Evolutionary conservation across 2,888 invertebrate genomes (phyloP), one percentile per base, ranked within the genome.

Genomic region (Habroteleia sp.): DNA sequence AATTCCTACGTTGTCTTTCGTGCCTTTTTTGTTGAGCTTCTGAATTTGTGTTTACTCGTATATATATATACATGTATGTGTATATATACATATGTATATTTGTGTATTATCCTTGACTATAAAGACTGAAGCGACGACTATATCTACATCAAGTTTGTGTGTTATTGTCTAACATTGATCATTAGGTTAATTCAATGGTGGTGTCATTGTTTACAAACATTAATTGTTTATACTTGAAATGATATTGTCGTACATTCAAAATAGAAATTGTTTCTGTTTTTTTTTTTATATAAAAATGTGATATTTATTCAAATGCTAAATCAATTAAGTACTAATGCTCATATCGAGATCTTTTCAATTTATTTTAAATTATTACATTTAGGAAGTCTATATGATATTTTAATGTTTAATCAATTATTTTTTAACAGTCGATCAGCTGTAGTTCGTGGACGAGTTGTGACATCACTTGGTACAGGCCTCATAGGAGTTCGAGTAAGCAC

Each of bases 401-500:
- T 11, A 10, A 52, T 50, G 7, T 46, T 44, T 52, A 73, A 63
- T 42, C 1, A 13, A 48, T 75, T 60, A 37, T 80, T 80, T 79
- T 82, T 83, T 83, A 85, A 80, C 91, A 99, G 99, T 88, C 98
- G 98, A 63, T 97, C 97, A 60, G 98, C 98, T 16, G 98, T 99
- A 50, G 96, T 99, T 75, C 93, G 99, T 74, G 99, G 99, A 41
- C 94, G 96, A 78, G 98, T 99, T 50, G 93, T 96, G 63, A 96
- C 97, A 39, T 92, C 94, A 48, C 94, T 97, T 87, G 96, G 97
- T 42, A 96, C 96, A 84, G 97, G 98, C 25, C 90, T 99, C 80
- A 96, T 97, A 88, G 99, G 99, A 23, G 98, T 98, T 4, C 92
- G 98, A 78, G 98, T 99, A 2, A 96, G 96, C 76, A 97, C 98